Evolutionary conservation across 2,797 vertebrate species (phyloP).

Genomic region (Acanthopagrus latus): DNA sequence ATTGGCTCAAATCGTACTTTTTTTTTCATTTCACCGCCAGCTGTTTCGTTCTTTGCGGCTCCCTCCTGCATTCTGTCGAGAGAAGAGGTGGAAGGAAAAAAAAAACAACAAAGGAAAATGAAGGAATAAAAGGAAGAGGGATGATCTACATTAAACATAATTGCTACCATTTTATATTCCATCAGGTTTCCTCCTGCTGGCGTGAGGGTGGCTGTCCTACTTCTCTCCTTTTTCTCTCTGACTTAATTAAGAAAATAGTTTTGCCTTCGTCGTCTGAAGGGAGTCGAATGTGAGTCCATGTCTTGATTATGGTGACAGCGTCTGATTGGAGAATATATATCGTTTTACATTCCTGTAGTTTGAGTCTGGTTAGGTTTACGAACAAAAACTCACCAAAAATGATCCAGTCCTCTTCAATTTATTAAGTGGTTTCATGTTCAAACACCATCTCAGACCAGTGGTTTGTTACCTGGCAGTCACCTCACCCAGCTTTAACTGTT

Average conservation of each 20-base stretch:
- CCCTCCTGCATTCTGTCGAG: slow-evolving; percentile 26
- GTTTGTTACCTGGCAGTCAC: too few relatives aligned
- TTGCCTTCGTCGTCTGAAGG: background rate
- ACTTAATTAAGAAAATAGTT: slow-evolving; percentile 35
- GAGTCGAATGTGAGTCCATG: background rate
- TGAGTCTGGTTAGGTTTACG: background rate
- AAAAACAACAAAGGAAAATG: slow-evolving; percentile 44
- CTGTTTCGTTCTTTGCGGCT: slow-evolving; percentile 50
- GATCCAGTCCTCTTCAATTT: too few relatives aligned
- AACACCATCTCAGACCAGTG: too few relatives aligned
- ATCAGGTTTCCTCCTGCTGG: slow-evolving; percentile 34
- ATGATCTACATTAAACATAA: slow-evolving; percentile 68
- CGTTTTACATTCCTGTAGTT: slow-evolving; percentile 1
- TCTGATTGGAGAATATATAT: slow-evolving; percentile 8
- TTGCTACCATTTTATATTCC: slow-evolving; percentile 63
- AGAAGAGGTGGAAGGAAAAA: background rate
- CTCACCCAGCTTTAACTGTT: too few relatives aligned
- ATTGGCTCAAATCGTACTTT: slow-evolving; percentile 40
- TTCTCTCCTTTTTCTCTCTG: slow-evolving; percentile 26
- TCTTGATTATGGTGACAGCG: background rate
- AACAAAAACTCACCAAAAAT: too few relatives aligned
- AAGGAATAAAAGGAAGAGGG: slow-evolving; percentile 40
- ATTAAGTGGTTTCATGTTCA: too few relatives aligned
- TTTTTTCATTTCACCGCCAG: slow-evolving; percentile 53
- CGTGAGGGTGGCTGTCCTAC: slow-evolving; percentile 33